A percentile compares a stretch with the other conserved stretches of the same genome.
These are phyloP conservation scores for Drosophila bipectinata DNA, from an alignment of 1,140 invertebrate species.

Conservation along the genomic window DNA sequence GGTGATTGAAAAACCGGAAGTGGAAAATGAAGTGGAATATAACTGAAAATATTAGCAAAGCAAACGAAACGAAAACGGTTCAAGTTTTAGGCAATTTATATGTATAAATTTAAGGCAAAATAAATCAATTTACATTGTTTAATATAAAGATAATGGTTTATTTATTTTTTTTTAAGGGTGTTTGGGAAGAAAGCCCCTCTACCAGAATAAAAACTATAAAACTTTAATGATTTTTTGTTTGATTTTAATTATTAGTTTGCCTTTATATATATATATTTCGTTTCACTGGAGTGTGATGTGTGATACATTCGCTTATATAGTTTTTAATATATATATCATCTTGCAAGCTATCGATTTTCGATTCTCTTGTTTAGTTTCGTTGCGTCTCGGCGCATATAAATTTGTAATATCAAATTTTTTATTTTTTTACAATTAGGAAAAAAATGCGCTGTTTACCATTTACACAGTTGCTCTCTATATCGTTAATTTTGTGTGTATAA, in stretches of 20 bases:
- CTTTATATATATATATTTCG: constrained; percentile 72
- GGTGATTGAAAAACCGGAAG: constrained; percentile 31
- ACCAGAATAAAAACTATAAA: not conserved
- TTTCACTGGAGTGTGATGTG: constrained; percentile 69
- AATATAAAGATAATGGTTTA: constrained; percentile 19
- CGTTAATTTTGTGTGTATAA: constrained; percentile 44
- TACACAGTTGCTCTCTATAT: constrained; percentile 44
- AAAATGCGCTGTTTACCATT: constrained; percentile 65
- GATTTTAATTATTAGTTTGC: constrained; percentile 62
- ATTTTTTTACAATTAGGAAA: constrained; percentile 70
- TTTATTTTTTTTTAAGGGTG: not conserved
- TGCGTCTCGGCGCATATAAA: constrained; percentile 68
- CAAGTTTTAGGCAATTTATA: constrained; percentile 75
- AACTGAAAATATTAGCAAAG: constrained; percentile 22
- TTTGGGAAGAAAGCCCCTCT: not conserved
- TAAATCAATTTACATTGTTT: constrained; percentile 70
- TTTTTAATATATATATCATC: constrained; percentile 38
- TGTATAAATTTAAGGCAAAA: constrained; percentile 62
- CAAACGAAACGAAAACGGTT: constrained; percentile 43
- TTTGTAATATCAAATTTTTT: constrained; percentile 75
- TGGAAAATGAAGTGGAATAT: constrained; percentile 9
- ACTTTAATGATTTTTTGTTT: not conserved
- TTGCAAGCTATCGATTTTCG: constrained; percentile 39
- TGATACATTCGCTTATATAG: constrained; percentile 71
- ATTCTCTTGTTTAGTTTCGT: constrained; percentile 26